Base-by-base conservation (phyloP, 2,113 vertebrate species). In the Lophotis ruficrista region DNA sequence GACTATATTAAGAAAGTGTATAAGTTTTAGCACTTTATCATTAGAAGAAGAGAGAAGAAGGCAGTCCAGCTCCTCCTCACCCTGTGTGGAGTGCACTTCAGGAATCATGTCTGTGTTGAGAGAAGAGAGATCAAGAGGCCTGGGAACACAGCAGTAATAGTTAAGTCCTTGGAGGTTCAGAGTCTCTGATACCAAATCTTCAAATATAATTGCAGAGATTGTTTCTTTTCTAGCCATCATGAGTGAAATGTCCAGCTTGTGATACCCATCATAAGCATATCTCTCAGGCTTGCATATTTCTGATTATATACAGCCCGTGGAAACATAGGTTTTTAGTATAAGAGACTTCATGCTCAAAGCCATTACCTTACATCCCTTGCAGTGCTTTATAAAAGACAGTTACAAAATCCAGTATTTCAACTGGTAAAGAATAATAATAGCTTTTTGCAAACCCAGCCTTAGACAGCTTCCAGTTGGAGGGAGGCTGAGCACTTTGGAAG, bases 401-500 rank as follows among this genome's bases (percentile, higher is more conserved):
- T 43, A 43, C 27, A 89, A 83, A 83, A 14, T 14, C 6, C 33
- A 56, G 14, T 66, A 37, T 80, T 89, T 89, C 60, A 85, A 10
- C 38, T 65, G n/a, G 58, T 54, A 77, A 56, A 58, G 43, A 77
- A 72, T 56, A 72, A 50, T 60, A 95, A 94, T 50, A 86, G 15
- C 37, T n/a, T 94, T 97, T 94, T 90, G 78, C 76, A 97, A 96
- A 84, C 76, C 45, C 77, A 69, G 31, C 75, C 57, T 70, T 81
- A 94, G 89, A 73, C 60, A 84, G 57, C 94, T 96, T 97, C 78
- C 86, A 20, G 69, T 96, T 93, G 87, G 48, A 81, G 73, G 68
- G 37, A 95, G 56, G 87, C 75, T 97, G 94, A 97, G 77, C 88
- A 77, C 70, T 92, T 96, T 75, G 85, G 95, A 96, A 70, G 85